Percentiles rank a stretch among this genome's conserved stretches.
These are phyloP conservation scores for Dinomys branickii DNA, from an alignment of 2,113 vertebrate species.

Conservation along the genomic window DNA sequence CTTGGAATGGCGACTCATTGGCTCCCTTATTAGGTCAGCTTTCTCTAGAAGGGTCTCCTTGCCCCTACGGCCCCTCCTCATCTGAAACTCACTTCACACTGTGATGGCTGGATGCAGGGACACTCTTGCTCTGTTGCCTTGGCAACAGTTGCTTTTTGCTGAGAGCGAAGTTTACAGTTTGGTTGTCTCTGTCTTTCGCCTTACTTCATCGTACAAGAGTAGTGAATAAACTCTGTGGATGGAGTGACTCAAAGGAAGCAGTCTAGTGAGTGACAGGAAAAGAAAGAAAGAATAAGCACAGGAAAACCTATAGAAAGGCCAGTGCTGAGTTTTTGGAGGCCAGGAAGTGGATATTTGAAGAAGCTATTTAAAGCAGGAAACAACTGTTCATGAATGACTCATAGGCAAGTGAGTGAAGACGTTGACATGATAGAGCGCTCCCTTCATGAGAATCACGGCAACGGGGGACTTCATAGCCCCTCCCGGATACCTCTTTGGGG, in stretches of 20 bases:
- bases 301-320: background rate
- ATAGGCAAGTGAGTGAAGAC: background rate
- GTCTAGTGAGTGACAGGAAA: background rate
- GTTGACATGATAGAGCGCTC: background rate
- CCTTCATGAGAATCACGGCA: background rate
- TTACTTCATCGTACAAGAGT: background rate
- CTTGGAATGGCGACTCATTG: background rate
- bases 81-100: conserved; percentile 63
- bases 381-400: conserved; percentile 11
- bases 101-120: background rate
- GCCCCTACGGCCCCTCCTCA: conserved; percentile 34
- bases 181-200: conserved; percentile 49
- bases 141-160: conserved; percentile 79
- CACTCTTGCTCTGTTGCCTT: conserved; percentile 68
- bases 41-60: conserved; percentile 50
- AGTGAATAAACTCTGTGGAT: background rate
- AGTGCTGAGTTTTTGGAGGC: background rate
- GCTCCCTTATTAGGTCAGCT: conserved; percentile 34
- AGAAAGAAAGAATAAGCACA: background rate
- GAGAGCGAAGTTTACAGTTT: background rate
- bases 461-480: background rate
- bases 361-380: conserved; percentile 50
- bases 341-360: background rate
- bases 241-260: background rate
- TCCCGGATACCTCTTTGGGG: background rate